Conservation (phyloP, 1,140 invertebrate species). For the Bombus ignitus region DNA sequence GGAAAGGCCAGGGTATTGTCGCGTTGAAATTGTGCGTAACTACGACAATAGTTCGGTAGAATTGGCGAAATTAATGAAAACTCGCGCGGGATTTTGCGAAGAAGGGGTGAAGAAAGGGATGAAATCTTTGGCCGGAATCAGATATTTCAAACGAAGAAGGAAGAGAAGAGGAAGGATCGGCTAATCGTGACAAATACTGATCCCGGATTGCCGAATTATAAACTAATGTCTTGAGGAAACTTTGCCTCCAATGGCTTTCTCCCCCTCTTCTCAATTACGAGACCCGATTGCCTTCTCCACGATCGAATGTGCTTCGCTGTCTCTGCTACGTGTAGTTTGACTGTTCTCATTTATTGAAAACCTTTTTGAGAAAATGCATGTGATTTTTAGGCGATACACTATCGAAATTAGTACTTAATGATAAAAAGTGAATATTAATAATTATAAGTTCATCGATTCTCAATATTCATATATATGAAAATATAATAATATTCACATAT, state of each 20-base stretch:
- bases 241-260: constrained; percentile 67
- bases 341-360: not conserved
- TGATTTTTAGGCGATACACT: not conserved
- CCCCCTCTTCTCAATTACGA: constrained; percentile 55
- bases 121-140: constrained; percentile 53
- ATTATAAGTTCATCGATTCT: not conserved
- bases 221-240: constrained; percentile 81
- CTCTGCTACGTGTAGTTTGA: not conserved
- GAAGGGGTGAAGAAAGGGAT: constrained; percentile 69
- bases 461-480: too few relatives aligned
- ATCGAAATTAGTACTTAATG: too few relatives aligned
- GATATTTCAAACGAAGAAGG: constrained; percentile 60
- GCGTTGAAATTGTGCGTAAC: constrained; percentile 78
- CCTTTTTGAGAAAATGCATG: not conserved
- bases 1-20: constrained; percentile 70
- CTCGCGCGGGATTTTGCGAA: constrained; percentile 62
- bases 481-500: not conserved
- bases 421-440: not conserved
- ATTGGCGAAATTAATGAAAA: constrained; percentile 81
- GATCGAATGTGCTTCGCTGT: constrained; percentile 19
- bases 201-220: constrained; percentile 82
- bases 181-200: constrained; percentile 83
- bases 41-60: constrained; percentile 78
- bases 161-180: constrained; percentile 66
- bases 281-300: constrained; percentile 11